Conservation (phyloP, 2,888 invertebrate species). For the Andrena praecox region DNA sequence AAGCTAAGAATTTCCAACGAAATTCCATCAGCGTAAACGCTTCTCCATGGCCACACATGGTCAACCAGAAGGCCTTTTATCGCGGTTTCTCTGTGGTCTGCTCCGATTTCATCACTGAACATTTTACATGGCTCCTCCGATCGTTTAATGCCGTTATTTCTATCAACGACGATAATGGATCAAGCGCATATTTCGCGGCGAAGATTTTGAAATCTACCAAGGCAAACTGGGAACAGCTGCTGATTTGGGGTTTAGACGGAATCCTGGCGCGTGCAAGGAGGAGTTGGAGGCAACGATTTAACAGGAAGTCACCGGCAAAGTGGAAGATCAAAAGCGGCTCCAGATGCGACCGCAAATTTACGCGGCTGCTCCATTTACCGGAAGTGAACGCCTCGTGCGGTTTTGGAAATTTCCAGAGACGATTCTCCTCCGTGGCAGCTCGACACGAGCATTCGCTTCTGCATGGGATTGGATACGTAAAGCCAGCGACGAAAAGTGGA, state of each 20-base stretch:
- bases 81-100: too few relatives aligned
- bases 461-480: neutral
- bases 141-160: too few relatives aligned
- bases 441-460: neutral
- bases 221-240: too few relatives aligned
- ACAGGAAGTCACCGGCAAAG: neutral
- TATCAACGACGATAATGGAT: too few relatives aligned
- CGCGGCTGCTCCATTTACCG: conserved; percentile 24
- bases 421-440: neutral
- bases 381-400: conserved; percentile 48
- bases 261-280: neutral
- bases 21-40: neutral
- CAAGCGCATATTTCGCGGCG: too few relatives aligned
- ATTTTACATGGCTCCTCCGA: too few relatives aligned
- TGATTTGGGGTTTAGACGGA: neutral
- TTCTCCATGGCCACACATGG: too few relatives aligned
- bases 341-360: conserved; percentile 36
- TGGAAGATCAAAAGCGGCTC: conserved; percentile 26
- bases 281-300: neutral
- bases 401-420: conserved; percentile 18
- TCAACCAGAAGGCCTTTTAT: too few relatives aligned
- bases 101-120: too few relatives aligned
- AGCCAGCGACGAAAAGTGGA: neutral
- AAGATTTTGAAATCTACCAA: neutral
- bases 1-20: neutral